Base-by-base conservation (phyloP, 2,797 vertebrate species). In the Pantherophis vulpinus region DNA sequence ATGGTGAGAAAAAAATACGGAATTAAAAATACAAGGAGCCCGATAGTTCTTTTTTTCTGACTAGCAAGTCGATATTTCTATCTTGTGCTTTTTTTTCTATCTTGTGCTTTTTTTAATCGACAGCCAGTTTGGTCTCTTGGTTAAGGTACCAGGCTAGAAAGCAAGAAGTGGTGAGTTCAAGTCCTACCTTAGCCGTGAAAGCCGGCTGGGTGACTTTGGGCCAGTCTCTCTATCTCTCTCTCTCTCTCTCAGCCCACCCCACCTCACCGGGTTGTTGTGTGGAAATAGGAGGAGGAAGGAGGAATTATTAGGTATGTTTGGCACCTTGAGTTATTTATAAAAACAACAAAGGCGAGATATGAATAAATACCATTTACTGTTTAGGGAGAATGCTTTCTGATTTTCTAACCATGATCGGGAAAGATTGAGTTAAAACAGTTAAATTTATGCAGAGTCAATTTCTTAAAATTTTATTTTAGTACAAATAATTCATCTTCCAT, bases 141-240 rank as follows among this genome's bases (percentile, higher is more conserved):
- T 66, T n/a, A 66, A 66, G 12, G 29, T 6, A n/a, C 12, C 63
- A 14, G 63, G 63, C 63, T 66, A n/a, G 63, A 66, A 66, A 66
- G 1, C 63, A 16, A 12, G 29, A 66, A 66, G 13, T n/a, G 5
- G 63, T 2, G 29, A 66, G 63, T 66, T 63, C 27, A 63, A 63
- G 11, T 63, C 61, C 47, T 51, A 51, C 47, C 47, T 51, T 51
- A 51, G 47, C 47, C 6, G 6, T 51, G 6, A 51, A 51, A 51
- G 12, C 1, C 4, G 1, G 61, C 11, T 66, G 27, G 4, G 0
- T 2, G 61, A n/a, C 11, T 29, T 66, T n/a, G 5, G 2, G 29
- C 63, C 29, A n/a, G 12, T 66, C 23, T 61, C 61, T 60, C 0
- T 60, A 8, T 51, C 47, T 51, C 47, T 51, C 29, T n/a, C 47